Percentiles rank a stretch among this genome's conserved stretches.
Conservation (phyloP, 2,113 vertebrate species). For the Lipophrys pholis region DNA sequence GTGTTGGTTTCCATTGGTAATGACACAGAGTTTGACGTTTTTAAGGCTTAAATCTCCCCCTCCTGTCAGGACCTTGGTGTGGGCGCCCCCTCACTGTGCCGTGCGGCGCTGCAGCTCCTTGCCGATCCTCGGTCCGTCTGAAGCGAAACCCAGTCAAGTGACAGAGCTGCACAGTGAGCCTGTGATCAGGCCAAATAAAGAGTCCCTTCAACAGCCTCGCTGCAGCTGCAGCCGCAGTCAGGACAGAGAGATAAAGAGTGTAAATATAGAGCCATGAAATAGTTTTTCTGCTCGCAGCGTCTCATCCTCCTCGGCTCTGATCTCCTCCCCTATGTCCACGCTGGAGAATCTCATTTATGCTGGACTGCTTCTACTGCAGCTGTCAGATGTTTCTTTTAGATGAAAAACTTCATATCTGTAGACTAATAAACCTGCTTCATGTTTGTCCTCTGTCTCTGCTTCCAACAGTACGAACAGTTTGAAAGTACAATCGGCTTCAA, state of each 20-base stretch:
- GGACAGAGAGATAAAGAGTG: constrained; percentile 60
- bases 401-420: too few species aligned
- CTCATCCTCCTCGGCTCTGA: constrained; percentile 19
- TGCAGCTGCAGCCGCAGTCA: constrained; percentile 74
- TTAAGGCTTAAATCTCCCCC: too few species aligned
- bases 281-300: constrained; percentile 18
- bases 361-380: too few species aligned
- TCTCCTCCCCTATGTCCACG: constrained; percentile 26
- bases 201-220: constrained; percentile 67
- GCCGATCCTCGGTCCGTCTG: constrained; percentile 60
- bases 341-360: not conserved
- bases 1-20: too few species aligned
- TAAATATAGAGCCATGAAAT: constrained; percentile 71
- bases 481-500: constrained; percentile 99
- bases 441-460: constrained; percentile 5
- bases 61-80: constrained; percentile 13
- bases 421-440: too few species aligned
- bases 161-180: constrained; percentile 74
- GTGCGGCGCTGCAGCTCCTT: constrained; percentile 46
- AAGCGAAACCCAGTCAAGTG: constrained; percentile 60
- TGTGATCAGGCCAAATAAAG: constrained; percentile 77
- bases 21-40: too few species aligned
- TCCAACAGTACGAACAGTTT: constrained; percentile 93
- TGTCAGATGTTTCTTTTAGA: too few species aligned
- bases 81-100: constrained; percentile 26